Evolutionary conservation across 2,888 invertebrate species (phyloP).

Genomic region (Tetragonisca angustula): DNA sequence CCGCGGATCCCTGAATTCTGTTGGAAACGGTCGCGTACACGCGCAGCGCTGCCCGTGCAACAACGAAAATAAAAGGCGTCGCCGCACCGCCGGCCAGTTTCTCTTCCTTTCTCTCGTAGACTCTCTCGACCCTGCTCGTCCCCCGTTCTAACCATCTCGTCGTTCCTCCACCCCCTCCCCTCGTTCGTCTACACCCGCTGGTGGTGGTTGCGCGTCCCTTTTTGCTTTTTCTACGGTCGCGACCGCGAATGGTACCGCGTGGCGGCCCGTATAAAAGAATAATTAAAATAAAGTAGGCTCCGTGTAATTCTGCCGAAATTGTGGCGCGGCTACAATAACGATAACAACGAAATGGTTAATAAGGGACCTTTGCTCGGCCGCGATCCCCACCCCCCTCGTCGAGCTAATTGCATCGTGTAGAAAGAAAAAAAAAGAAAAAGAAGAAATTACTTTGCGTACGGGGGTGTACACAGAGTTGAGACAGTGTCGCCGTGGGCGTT

Average conservation of each 20-base stretch:
- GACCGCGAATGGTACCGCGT: constrained; percentile 37
- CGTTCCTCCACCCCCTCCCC: neutral
- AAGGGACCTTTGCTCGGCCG: constrained; percentile 18
- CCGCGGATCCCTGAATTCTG: constrained; percentile 71
- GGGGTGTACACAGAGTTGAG: neutral
- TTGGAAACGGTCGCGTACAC: constrained; percentile 42
- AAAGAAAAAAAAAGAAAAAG: constrained; percentile 1
- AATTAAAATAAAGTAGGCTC: constrained; percentile 71
- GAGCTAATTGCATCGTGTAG: constrained; percentile 31
- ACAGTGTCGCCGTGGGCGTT: too few relatives aligned
- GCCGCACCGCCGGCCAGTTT: constrained; percentile 56
- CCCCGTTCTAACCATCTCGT: neutral
- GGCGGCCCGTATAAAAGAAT: constrained; percentile 70
- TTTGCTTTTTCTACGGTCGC: constrained; percentile 29
- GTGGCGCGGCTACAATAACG: constrained; percentile 60
- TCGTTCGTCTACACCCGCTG: too few relatives aligned
- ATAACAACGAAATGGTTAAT: constrained; percentile 68
- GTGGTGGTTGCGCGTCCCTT: constrained; percentile 20
- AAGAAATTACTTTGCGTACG: neutral
- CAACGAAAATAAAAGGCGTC: constrained; percentile 63
- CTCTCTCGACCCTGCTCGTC: neutral
- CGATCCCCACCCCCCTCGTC: neutral
- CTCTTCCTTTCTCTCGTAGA: constrained; percentile 43
- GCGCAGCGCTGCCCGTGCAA: constrained; percentile 45
- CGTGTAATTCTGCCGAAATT: constrained; percentile 72